Conservation (phyloP, 2,113 vertebrate species). For the Miniopterus natalensis region DNA sequence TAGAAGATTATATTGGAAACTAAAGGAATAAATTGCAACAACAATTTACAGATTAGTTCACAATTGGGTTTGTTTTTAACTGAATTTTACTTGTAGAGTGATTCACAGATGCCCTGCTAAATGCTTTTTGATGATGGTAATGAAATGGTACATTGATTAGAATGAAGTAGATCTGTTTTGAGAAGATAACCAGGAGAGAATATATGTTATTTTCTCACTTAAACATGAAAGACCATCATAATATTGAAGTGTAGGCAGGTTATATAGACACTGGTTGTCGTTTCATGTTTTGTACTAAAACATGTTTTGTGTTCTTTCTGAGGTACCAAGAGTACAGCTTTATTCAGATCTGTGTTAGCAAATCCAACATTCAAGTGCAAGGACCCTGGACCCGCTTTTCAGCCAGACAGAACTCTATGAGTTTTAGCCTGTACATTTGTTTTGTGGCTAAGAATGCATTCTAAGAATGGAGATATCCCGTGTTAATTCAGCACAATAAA, state of each 20-base stretch:
- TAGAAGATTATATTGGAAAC: conserved; percentile 51
- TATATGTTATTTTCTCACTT: conserved; percentile 65
- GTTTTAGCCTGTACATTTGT: background rate
- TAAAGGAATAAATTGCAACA: conserved; percentile 23
- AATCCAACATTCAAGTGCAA: background rate
- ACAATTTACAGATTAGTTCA: conserved; percentile 53
- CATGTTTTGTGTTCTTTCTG: conserved; percentile 35
- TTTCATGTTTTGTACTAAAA: conserved; percentile 56
- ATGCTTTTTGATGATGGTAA: conserved; percentile 16
- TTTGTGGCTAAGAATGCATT: background rate
- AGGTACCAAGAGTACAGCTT: background rate
- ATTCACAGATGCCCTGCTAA: conserved; percentile 55
- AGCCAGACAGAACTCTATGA: background rate
- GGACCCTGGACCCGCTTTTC: background rate
- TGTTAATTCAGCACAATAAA: background rate
- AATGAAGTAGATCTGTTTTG: conserved; percentile 54
- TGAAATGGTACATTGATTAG: conserved; percentile 63
- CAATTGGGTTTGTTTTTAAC: conserved; percentile 41
- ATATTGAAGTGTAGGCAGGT: background rate
- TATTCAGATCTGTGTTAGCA: conserved; percentile 47
- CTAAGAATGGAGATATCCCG: background rate
- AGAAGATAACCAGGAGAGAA: conserved; percentile 52
- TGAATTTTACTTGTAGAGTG: conserved; percentile 47
- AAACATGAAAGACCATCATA: conserved; percentile 29
- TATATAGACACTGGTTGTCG: background rate